phyloP scores from a whole-genome alignment of 2,888 invertebrate genomes.

The Cryptocephalus moraei region DNA sequence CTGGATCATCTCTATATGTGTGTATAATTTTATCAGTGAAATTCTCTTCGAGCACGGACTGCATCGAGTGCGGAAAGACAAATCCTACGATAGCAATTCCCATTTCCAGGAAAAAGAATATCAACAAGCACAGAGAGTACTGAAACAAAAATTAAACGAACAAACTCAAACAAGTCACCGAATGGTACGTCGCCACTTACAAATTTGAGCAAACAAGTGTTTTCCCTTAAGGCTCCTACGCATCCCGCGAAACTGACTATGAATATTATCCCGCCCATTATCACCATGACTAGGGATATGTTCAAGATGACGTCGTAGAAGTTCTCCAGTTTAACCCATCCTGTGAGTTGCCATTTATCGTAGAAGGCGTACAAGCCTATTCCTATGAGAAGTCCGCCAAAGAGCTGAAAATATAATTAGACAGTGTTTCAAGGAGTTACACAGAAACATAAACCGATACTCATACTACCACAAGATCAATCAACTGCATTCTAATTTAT shows the following conservation, averaged over 20 bases:
- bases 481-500: too few species aligned
- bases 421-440: background rate
- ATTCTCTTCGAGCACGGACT: slow-evolving; percentile 72
- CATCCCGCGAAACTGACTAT: slow-evolving; percentile 91
- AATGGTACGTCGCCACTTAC: slow-evolving; percentile 45
- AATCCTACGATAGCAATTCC: slow-evolving; percentile 86
- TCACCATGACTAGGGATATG: slow-evolving; percentile 82
- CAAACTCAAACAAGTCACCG: background rate
- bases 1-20: slow-evolving; percentile 85
- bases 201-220: slow-evolving; percentile 84
- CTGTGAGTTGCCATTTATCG: slow-evolving; percentile 86
- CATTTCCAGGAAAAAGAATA: slow-evolving; percentile 87
- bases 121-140: slow-evolving; percentile 82
- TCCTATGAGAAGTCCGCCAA: slow-evolving; percentile 77
- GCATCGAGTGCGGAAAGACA: slow-evolving; percentile 84
- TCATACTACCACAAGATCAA: too few species aligned
- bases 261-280: slow-evolving; percentile 84
- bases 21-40: slow-evolving; percentile 88
- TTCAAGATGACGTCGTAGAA: slow-evolving; percentile 85
- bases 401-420: slow-evolving; percentile 53
- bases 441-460: too few species aligned
- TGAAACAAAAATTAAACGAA: slow-evolving; percentile 35
- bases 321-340: slow-evolving; percentile 72
- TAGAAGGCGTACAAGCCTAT: slow-evolving; percentile 86
- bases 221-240: slow-evolving; percentile 82